These are phyloP conservation scores for Picus viridis DNA, from an alignment of 2,797 vertebrate genomes.

Conservation along the genomic window DNA sequence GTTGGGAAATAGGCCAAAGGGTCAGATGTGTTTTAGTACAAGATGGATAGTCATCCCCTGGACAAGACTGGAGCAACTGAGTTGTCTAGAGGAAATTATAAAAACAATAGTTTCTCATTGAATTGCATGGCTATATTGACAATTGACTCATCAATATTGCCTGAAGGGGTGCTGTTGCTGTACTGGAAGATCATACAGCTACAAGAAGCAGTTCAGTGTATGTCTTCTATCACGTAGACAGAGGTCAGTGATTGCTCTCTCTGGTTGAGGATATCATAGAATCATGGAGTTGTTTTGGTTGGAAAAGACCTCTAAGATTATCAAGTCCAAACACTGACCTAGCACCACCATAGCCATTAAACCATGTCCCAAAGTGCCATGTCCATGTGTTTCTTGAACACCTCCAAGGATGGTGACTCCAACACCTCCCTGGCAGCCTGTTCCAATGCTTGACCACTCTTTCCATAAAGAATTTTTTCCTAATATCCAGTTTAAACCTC, in stretches of 20 bases:
- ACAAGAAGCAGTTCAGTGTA: background rate
- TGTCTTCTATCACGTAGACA: background rate
- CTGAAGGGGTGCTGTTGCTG: background rate
- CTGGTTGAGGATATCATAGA: background rate
- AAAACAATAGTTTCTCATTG: background rate
- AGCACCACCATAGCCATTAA: too few species aligned
- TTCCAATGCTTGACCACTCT: too few species aligned
- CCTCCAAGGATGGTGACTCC: too few species aligned
- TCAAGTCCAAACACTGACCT: too few species aligned
- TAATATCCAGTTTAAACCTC: too few species aligned
- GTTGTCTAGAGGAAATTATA: background rate
- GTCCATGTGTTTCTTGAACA: too few species aligned
- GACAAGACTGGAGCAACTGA: background rate
- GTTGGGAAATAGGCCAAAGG: background rate
- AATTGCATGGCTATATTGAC: background rate
- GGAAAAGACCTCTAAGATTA: too few species aligned
- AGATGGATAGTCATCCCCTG: background rate
- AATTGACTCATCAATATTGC: background rate
- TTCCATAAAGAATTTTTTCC: too few species aligned
- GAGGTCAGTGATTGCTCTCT: background rate
- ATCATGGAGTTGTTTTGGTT: too few species aligned
- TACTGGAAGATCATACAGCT: background rate
- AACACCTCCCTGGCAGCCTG: too few species aligned
- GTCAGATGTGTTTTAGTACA: background rate
- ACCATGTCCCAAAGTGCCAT: too few species aligned